phyloP scores from a whole-genome alignment of 2,113 vertebrate genomes.

The Dasyornis broadbenti region DNA sequence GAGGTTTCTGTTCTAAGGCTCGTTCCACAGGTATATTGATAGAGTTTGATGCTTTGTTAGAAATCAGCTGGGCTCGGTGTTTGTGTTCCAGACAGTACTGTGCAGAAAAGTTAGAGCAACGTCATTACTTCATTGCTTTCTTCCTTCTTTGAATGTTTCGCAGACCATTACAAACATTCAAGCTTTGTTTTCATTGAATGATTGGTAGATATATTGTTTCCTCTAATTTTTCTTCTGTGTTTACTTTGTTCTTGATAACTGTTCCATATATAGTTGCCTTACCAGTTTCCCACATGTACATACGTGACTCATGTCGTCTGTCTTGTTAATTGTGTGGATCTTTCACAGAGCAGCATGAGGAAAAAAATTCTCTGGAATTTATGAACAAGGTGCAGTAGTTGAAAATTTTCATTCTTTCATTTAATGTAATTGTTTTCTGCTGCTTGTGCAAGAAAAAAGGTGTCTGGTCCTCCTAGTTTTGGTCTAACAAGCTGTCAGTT shows the following conservation, averaged over 20 bases:
- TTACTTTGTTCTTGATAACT: not conserved
- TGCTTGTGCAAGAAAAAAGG: not conserved
- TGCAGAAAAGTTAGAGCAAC: not conserved
- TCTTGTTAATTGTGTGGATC: not conserved
- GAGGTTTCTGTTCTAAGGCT: not conserved
- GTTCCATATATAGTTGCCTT: not conserved
- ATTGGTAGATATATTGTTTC: not conserved
- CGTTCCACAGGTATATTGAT: not conserved
- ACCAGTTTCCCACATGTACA: not conserved
- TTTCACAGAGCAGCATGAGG: not conserved
- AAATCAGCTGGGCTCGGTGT: not conserved
- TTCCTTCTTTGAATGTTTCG: not conserved
- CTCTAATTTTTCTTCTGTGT: conserved; percentile 20
- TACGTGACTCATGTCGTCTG: not conserved
- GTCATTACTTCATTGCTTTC: not conserved
- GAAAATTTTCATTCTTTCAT: not conserved
- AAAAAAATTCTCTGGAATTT: not conserved
- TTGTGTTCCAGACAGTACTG: not conserved
- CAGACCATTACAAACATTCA: not conserved
- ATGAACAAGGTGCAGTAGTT: not conserved
- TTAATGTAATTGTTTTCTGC: not conserved
- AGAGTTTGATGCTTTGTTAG: not conserved
- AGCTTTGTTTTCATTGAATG: not conserved
- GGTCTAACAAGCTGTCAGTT: not conserved
- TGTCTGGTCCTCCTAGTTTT: not conserved